Evolutionary conservation across 2,888 invertebrate species (phyloP).

Genomic region (Cerastis rubricosa): DNA sequence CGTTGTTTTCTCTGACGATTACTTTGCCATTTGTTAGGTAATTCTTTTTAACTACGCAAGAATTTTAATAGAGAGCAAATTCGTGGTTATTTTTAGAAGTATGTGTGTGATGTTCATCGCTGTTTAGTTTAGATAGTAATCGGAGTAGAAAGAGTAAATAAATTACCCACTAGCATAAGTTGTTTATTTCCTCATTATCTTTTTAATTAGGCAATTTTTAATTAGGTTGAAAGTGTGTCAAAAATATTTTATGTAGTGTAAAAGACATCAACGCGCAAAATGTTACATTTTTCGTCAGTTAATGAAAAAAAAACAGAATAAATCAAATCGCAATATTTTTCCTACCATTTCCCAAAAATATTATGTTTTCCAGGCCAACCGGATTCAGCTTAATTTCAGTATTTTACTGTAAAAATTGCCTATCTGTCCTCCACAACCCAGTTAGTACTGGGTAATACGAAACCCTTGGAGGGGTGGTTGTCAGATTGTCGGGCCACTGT

Average conservation of each 20-base stretch:
- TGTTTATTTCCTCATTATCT: not conserved
- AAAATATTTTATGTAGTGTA: not conserved
- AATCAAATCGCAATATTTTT: not conserved
- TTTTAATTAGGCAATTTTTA: constrained; percentile 16
- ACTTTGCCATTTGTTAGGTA: constrained; percentile 59
- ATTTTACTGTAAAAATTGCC: not conserved
- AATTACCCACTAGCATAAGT: not conserved
- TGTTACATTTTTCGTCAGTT: not conserved
- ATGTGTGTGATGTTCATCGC: constrained; percentile 11
- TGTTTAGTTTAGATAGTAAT: constrained; percentile 22
- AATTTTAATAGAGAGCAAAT: constrained; percentile 38
- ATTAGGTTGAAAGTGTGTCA: not conserved
- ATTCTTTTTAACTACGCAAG: constrained; percentile 52
- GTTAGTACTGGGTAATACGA: not conserved
- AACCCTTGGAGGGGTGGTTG: not conserved
- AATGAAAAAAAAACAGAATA: not conserved
- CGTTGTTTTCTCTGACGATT: constrained; percentile 62
- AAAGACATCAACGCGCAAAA: constrained; percentile 7
- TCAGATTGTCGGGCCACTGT: not conserved
- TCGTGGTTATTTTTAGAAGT: constrained; percentile 17
- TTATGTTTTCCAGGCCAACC: not conserved
- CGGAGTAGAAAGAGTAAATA: not conserved
- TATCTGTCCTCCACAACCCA: not conserved
- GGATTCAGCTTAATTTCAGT: not conserved
- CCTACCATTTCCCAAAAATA: not conserved